Conservation (phyloP, 2,888 invertebrate species). For the Tetanocera ferruginea region DNA sequence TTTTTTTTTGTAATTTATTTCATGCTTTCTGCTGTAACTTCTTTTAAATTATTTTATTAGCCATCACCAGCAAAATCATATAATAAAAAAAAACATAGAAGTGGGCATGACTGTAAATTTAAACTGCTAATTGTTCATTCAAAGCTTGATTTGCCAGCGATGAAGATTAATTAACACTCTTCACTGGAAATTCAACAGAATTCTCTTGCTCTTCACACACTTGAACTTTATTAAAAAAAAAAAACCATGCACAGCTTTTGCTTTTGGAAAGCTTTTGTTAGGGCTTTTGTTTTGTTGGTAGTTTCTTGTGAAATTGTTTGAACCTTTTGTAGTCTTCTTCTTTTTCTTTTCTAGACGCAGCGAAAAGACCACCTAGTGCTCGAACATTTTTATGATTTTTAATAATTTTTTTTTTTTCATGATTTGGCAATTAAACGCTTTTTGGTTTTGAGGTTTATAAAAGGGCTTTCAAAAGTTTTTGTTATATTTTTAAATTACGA, state of each 20-base stretch:
- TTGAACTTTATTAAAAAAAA: neutral
- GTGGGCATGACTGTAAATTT: too few species aligned
- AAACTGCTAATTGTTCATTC: slow-evolving; percentile 16
- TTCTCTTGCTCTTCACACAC: neutral
- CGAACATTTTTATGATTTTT: neutral
- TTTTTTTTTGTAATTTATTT: neutral
- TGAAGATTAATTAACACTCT: slow-evolving; percentile 19
- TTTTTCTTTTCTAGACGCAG: neutral
- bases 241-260: neutral
- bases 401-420: slow-evolving; percentile 16
- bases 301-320: neutral
- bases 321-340: neutral
- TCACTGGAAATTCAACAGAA: neutral
- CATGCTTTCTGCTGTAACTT: neutral
- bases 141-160: slow-evolving; percentile 17
- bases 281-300: neutral
- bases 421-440: slow-evolving; percentile 6
- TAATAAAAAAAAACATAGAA: too few species aligned
- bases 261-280: slow-evolving; percentile 5
- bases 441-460: neutral
- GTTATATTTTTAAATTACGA: neutral
- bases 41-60: neutral
- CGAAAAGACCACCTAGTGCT: neutral
- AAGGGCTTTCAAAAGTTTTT: neutral
- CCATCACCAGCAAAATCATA: too few species aligned